Conservation (phyloP, 2,888 invertebrate genomes). For the Andrena hattorfiana region DNA sequence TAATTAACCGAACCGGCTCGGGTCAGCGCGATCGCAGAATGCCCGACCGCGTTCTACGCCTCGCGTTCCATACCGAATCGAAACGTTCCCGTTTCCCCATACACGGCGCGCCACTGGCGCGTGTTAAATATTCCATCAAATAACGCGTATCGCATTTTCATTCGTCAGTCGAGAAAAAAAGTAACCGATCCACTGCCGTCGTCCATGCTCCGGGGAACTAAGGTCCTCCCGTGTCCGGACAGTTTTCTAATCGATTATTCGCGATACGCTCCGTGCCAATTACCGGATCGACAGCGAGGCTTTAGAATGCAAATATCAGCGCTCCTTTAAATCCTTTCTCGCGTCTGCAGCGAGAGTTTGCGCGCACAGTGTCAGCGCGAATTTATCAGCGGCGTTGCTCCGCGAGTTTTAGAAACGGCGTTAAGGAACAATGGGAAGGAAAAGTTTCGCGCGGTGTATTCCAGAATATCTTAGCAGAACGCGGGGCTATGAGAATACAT, state of each 20-base stretch:
- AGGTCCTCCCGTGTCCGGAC: neutral
- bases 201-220: neutral
- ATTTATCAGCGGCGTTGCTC: neutral
- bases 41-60: neutral
- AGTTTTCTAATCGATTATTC: conserved; percentile 21
- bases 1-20: conserved; percentile 28
- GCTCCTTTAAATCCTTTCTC: neutral
- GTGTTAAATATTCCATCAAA: conserved; percentile 9
- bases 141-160: neutral
- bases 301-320: neutral
- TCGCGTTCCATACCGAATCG: conserved; percentile 18
- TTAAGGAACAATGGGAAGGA: conserved; percentile 29
- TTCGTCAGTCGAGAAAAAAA: neutral
- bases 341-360: neutral
- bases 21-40: neutral
- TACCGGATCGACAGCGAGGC: neutral
- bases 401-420: neutral
- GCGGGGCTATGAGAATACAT: conserved; percentile 63
- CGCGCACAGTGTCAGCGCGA: neutral
- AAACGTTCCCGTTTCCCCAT: conserved; percentile 4
- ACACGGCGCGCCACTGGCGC: neutral
- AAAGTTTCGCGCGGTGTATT: conserved; percentile 15
- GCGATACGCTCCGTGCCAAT: neutral
- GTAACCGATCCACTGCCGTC: neutral
- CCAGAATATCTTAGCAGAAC: conserved; percentile 26